These are phyloP conservation scores for Antidorcas marsupialis DNA, from an alignment of 2,113 vertebrate species.

Conservation along the genomic window DNA sequence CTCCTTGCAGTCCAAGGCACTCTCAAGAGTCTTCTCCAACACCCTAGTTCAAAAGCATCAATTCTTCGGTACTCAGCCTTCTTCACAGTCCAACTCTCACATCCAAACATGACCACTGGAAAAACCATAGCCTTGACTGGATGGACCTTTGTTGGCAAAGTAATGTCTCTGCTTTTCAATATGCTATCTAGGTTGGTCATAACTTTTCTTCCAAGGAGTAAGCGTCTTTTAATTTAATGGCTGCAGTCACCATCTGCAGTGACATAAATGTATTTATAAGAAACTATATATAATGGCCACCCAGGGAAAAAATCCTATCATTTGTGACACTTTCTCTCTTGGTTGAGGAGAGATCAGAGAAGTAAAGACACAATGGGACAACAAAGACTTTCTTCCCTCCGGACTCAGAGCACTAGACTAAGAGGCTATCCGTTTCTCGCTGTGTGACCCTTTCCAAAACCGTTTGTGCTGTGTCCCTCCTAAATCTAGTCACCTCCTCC, in stretches of 20 bases:
- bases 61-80: rapidly evolving
- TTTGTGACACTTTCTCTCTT: not conserved
- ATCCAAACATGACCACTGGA: too few relatives aligned
- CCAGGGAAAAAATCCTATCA: not conserved
- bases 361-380: not conserved
- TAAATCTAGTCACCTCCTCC: not conserved
- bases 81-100: too few relatives aligned
- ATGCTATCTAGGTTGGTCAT: too few relatives aligned
- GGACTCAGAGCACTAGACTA: not conserved
- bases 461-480: not conserved
- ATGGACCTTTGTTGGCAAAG: too few relatives aligned
- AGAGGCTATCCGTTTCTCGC: not conserved
- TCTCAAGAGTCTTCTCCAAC: too few relatives aligned
- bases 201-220: too few relatives aligned
- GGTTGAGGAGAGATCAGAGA: not conserved
- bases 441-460: not conserved
- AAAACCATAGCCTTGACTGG: too few relatives aligned
- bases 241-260: too few relatives aligned
- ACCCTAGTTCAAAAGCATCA: too few relatives aligned
- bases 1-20: too few relatives aligned
- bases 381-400: not conserved
- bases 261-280: not conserved
- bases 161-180: too few relatives aligned
- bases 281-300: not conserved
- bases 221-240: too few relatives aligned